Evolutionary conservation across 2,113 vertebrate species (phyloP), one percentile per base, ranked within the genome.

Genomic region (Notothenia coriiceps): DNA sequence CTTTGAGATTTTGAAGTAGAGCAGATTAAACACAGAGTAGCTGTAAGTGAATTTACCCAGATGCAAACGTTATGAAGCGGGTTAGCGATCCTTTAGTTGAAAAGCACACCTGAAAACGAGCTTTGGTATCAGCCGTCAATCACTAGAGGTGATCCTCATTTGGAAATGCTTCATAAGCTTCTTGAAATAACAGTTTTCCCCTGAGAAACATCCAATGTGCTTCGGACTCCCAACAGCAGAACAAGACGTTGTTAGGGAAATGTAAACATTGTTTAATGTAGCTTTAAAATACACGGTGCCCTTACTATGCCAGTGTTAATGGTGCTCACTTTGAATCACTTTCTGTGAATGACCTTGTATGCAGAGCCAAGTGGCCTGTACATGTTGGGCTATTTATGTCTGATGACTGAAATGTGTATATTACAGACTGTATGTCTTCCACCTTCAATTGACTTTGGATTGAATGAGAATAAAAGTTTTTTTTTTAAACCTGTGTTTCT

Each of bases 401-500:
- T 52, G 47, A 20, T 6, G 4, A 11, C 52, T 64, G 57, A 35
- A 55, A 57, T 77, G 55, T 80, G 70, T 77, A 50, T 70, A 40
- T 40, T 25, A 22, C 71, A 14, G 22, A 20, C 46, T 10, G 2
- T 61, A 0, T 65, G 46, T 0, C 35, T 7, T 69, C 33, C 54
- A 10, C 17, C 11, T 70, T 65, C 29, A 68, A 5, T 49, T 35
- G 11, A 71, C 33, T 62, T 68, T 66, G 59, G 5, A 66, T 61
- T 56, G n/a, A 66, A 57, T 65, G 10, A 68, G 61, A 84, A 81
- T 63, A 61, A 77, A 79, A 46, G 13, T 12, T 3, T 35, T 35
- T 35, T 29, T 29, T 69, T 59, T 10, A 0, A 54, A 15, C 63
- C 2, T 35, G 9, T 17, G 10, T 46, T 64, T 35, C 50, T 29